Base-by-base conservation (phyloP, 2,797 vertebrate species). In the Leucoraja ocellata region DNA sequence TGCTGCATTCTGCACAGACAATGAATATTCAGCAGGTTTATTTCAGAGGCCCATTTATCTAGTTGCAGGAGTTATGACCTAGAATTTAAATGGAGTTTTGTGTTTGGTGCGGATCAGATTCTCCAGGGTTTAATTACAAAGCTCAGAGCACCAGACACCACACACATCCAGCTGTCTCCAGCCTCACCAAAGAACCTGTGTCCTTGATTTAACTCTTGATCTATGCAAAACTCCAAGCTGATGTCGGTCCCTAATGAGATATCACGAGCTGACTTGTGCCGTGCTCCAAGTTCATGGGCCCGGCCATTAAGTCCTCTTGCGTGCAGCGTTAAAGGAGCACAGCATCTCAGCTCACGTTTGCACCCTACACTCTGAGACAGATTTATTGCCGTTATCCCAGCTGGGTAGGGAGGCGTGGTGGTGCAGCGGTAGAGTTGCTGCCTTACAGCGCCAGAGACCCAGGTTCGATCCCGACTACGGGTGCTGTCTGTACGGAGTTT, bases 11-110 rank as follows among this genome's bases (percentile, higher is more conserved):
- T 32, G 14, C n/a, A 63, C n/a, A 28, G 1, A 16, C 61, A 32
- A 86, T 86, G 83, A 86, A 86, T 86, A 86, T 86, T 86, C 83
- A 88, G 83, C 83, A 88, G 83, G 83, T 88, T 88, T 88, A 88
- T 88, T 88, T 88, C 63, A 63, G 83, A 88, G 32, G 28, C 83
- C 61, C 83, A 88, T 88, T 88, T 88, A 88, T 88, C 83, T 88
- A 32, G 58, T 88, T 88, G 83, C 28, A 88, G 83, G 13, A 88
- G 83, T 63, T 61, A 63, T 88, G 83, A 88, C 83, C 83, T 88
- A 88, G 83, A 88, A 88, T 88, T 88, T 88, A 88, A 88, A 88
- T 65, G 5, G 61, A 65, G 58, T 65, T 88, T 63, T 32, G 83
- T 32, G 58, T 65, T 88, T 61, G 32, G 28, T 88, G 46, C 54